A percentile compares a stretch with the other conserved stretches of the same genome.
Conservation (phyloP, 2,797 vertebrate genomes). For the Anableps anableps region DNA sequence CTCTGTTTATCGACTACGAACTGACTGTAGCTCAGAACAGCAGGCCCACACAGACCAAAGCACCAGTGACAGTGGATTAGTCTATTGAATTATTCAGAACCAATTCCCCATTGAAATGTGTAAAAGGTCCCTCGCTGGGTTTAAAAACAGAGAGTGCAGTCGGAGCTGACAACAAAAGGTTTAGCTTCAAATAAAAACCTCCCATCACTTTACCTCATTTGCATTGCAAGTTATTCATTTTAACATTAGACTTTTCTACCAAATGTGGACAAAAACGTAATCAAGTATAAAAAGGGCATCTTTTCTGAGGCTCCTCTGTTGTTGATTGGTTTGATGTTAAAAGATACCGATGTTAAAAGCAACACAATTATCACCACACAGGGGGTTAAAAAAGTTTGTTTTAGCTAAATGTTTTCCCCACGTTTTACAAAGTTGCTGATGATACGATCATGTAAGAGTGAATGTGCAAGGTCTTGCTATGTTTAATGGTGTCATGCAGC, state of each 20-base stretch:
- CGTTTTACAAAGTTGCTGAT: conserved; percentile 58
- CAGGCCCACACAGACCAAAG: conserved; percentile 78
- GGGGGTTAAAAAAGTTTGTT: conserved; percentile 57
- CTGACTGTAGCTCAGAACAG: conserved; percentile 72
- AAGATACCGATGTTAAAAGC: conserved; percentile 58
- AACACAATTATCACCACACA: conserved; percentile 70
- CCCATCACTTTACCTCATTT: conserved; percentile 76
- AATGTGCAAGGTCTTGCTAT: conserved; percentile 46
- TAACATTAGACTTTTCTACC: conserved; percentile 71
- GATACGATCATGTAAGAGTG: conserved; percentile 56
- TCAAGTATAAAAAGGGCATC: conserved; percentile 60
- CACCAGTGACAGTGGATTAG: conserved; percentile 77
- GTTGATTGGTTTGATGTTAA: conserved; percentile 64
- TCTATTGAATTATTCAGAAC: conserved; percentile 83
- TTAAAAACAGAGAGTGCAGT: conserved; percentile 80
- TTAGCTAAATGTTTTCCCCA: conserved; percentile 33
- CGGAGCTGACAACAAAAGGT: conserved; percentile 82
- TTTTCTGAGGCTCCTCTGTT: conserved; percentile 56
- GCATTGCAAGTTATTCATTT: conserved; percentile 77
- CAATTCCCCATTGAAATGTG: conserved; percentile 81
- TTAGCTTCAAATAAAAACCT: conserved; percentile 78
- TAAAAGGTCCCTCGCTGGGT: conserved; percentile 83
- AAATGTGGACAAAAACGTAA: conserved; percentile 66
- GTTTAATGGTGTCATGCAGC: conserved; percentile 70
- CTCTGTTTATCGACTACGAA: conserved; percentile 60